Percentiles rank a stretch among this genome's conserved stretches.
These are phyloP conservation scores for Conistra vaccinii DNA, from an alignment of 2,888 invertebrate genomes.

Conservation along the genomic window DNA sequence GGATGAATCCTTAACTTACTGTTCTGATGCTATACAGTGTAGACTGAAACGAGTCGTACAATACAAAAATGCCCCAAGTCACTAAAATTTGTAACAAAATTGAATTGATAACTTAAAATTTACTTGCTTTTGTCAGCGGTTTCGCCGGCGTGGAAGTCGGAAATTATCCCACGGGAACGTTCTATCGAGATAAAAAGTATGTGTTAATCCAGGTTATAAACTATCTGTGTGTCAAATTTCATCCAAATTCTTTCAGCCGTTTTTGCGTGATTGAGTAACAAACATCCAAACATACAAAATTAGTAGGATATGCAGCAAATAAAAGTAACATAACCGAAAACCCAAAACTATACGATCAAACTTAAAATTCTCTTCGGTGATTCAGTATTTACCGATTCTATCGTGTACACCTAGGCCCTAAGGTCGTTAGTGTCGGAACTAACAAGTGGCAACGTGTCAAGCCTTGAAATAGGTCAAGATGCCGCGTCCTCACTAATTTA, in stretches of 20 bases:
- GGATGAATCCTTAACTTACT: background rate
- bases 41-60: background rate
- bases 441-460: slow-evolving; percentile 79
- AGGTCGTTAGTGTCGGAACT: slow-evolving; percentile 80
- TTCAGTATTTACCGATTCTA: slow-evolving; percentile 8
- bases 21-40: background rate
- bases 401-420: slow-evolving; percentile 46
- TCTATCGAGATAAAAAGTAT: background rate
- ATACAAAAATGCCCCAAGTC: background rate
- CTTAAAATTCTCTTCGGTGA: background rate
- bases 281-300: background rate
- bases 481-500: slow-evolving; percentile 80
- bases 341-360: background rate
- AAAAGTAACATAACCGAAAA: background rate
- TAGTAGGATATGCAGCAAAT: background rate
- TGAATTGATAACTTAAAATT: background rate
- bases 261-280: background rate
- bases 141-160: background rate
- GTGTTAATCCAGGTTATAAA: background rate
- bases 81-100: background rate
- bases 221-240: background rate
- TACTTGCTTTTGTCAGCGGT: background rate
- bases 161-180: background rate
- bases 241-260: background rate
- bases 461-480: slow-evolving; percentile 83